Base-by-base conservation (phyloP, 2,113 vertebrate genomes). In the Caloenas nicobarica region DNA sequence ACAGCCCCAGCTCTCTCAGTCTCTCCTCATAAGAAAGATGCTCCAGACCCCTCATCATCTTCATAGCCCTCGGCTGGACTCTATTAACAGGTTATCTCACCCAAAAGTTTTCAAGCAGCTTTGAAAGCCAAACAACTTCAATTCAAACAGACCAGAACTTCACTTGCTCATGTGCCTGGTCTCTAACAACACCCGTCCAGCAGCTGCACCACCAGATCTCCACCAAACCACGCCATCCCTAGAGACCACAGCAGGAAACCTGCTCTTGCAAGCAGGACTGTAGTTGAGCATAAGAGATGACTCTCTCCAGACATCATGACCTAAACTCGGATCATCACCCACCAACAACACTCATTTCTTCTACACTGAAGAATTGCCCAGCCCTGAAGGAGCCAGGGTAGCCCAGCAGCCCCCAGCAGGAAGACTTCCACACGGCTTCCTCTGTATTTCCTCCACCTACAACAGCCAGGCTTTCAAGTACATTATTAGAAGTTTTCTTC, bases 201-300 rank as follows among this genome's bases (percentile, higher is more conserved):
- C n/a, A 40, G 15, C 0, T 34, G 54, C 4, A 46, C 44, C 9
- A 1, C 46, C 13, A 51, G 48, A n/a, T 42, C 53, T 4, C 40
- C 50, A 66, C 36, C 64, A 81, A 29, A 28, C 40, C 24, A 26
- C 4, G 4, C 7, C 31, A 22, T 0, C 40, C 46, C 28, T 71
- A 25, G 50, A 76, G 17, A 58, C 26, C 62, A 57, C 26, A 46
- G 51, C 3, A 86, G 53, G 42, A 82, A 28, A 16, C 0, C 8
- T 1, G 28, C 36, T 62, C 60, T 1, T 3, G 3, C 38, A 24
- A 48, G 25, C 1, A 0, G 44, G 58, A 61, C 34, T 58, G 33
- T 78, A 71, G 29, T 2, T 6, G 5, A 82, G 26, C 11, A 71
- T 44, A 40, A 54, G 6, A 72, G 57, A 72, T 25, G 6, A 31